A percentile compares a stretch with the other conserved stretches of the same genome.
Conservation (phyloP, 2,113 vertebrate species). For the Corydoras maculifer region DNA sequence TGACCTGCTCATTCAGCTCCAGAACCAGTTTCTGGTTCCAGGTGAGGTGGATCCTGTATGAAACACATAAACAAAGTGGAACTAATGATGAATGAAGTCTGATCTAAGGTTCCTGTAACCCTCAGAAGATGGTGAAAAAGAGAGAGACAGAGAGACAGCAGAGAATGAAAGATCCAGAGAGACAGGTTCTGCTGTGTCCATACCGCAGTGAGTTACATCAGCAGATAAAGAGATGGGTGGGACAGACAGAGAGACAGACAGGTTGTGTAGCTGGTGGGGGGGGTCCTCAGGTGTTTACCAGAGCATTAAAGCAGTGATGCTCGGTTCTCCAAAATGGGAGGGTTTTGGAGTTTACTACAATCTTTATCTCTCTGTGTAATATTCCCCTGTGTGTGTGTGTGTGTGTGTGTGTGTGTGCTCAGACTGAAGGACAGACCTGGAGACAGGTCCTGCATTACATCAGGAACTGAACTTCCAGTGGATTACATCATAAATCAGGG, state of each 20-base stretch:
- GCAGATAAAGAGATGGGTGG: too few species aligned
- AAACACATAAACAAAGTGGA: not conserved
- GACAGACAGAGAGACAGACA: too few species aligned
- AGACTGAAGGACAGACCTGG: slow-evolving; percentile 47
- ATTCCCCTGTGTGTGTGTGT: too few species aligned
- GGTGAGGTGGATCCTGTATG: slow-evolving; percentile 33
- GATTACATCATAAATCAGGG: slow-evolving; percentile 41
- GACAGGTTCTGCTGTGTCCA: slow-evolving; percentile 17
- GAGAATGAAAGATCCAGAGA: slow-evolving; percentile 17
- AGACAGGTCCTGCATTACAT: slow-evolving; percentile 45
- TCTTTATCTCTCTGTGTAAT: too few species aligned
- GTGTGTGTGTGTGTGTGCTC: slow-evolving; percentile 3
- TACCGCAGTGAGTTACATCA: slow-evolving; percentile 27
- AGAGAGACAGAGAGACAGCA: slow-evolving; percentile 23
- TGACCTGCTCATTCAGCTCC: slow-evolving; percentile 68
- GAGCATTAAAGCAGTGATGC: too few species aligned
- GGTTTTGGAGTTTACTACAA: too few species aligned
- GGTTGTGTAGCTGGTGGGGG: too few species aligned
- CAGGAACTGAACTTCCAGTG: slow-evolving; percentile 33
- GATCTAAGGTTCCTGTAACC: not conserved
- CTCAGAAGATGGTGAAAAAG: slow-evolving; percentile 22
- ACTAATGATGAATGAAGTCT: not conserved
- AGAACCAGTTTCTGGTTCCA: slow-evolving; percentile 54
- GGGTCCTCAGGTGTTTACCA: too few species aligned
- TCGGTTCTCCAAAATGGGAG: too few species aligned